A percentile compares a stretch with the other conserved stretches of the same genome.
phyloP scores from a whole-genome alignment of 2,797 vertebrate species.

The Sebastes trivittatus region DNA sequence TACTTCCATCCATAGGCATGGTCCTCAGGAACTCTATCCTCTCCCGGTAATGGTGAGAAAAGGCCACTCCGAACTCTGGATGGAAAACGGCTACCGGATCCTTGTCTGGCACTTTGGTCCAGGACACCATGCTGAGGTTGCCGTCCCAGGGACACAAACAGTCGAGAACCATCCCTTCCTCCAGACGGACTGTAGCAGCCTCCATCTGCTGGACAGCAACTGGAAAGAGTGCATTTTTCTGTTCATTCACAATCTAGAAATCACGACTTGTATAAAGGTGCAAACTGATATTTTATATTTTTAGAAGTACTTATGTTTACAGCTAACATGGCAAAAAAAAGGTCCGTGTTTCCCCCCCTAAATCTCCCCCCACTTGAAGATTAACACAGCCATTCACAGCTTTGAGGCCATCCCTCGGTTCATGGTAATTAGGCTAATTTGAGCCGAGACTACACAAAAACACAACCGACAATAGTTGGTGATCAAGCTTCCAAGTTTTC shows the following conservation, averaged over 20 bases:
- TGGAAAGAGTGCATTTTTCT: slow-evolving; percentile 28
- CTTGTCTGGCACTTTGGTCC: slow-evolving; percentile 79
- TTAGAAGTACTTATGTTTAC: neutral
- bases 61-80: slow-evolving; percentile 57
- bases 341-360: neutral
- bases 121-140: slow-evolving; percentile 83
- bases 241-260: slow-evolving; percentile 5
- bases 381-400: slow-evolving; percentile 33
- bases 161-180: slow-evolving; percentile 83
- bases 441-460: slow-evolving; percentile 47
- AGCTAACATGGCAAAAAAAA: neutral
- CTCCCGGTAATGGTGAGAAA: slow-evolving; percentile 62
- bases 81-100: slow-evolving; percentile 79
- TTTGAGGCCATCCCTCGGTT: slow-evolving; percentile 32
- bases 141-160: slow-evolving; percentile 80
- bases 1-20: slow-evolving; percentile 74
- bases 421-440: slow-evolving; percentile 59
- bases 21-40: slow-evolving; percentile 81
- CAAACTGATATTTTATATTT: neutral
- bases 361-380: slow-evolving; percentile 25
- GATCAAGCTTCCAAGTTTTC: slow-evolving; percentile 59
- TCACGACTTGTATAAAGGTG: neutral
- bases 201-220: slow-evolving; percentile 65
- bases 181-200: slow-evolving; percentile 74
- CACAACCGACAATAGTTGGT: slow-evolving; percentile 49